A percentile compares a stretch with the other conserved stretches of the same genome.
Evolutionary conservation across 2,888 invertebrate genomes (phyloP).

Genomic region (Nomada goodeniana): DNA sequence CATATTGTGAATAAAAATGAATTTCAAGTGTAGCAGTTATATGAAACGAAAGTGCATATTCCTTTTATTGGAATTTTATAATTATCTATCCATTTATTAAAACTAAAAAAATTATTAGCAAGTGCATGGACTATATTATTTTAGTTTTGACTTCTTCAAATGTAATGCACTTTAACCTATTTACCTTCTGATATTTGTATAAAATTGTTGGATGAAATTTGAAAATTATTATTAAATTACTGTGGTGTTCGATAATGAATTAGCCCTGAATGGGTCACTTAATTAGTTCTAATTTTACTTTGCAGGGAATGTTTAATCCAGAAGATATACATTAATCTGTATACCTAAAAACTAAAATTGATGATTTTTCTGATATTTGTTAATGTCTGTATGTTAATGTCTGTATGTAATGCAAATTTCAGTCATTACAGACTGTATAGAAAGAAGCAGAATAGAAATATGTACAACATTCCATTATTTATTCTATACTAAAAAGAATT

Average conservation of each 20-base stretch:
- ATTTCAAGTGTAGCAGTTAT: neutral
- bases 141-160: too few relatives aligned
- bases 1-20: slow-evolving; percentile 1
- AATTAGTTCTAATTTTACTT: slow-evolving; percentile 78
- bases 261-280: neutral
- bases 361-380: slow-evolving; percentile 33
- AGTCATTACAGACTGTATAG: slow-evolving; percentile 19
- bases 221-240: neutral
- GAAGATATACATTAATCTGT: slow-evolving; percentile 88
- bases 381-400: slow-evolving; percentile 40
- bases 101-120: too few relatives aligned
- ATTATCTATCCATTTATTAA: slow-evolving; percentile 1
- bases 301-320: slow-evolving; percentile 95
- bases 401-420: slow-evolving; percentile 30
- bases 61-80: neutral
- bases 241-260: neutral
- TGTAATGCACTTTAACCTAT: too few relatives aligned
- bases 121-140: too few relatives aligned
- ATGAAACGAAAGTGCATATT: neutral
- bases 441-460: slow-evolving; percentile 32
- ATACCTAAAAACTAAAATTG: slow-evolving; percentile 30
- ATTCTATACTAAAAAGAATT: slow-evolving; percentile 28
- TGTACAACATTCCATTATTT: slow-evolving; percentile 48
- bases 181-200: neutral
- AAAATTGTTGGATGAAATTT: neutral